These are phyloP conservation scores for Eufriesea mexicana DNA, from an alignment of 1,140 invertebrate species.

Conservation along the genomic window DNA sequence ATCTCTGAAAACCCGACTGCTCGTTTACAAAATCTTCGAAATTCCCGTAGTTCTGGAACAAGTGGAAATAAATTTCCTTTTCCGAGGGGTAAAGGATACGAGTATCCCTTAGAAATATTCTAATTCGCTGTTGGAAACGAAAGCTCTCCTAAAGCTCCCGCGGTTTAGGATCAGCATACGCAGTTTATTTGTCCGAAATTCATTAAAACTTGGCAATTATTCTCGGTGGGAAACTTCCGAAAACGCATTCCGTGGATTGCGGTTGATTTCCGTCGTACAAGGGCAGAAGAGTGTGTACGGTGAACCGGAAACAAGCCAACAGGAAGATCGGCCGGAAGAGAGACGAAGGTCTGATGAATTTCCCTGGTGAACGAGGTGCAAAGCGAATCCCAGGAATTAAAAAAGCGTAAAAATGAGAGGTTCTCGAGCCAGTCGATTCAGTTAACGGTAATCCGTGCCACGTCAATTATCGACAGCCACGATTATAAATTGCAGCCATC, in stretches of 20 bases:
- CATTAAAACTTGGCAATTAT: background rate
- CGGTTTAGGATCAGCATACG: background rate
- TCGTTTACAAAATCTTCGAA: too few species aligned
- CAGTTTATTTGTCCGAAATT: background rate
- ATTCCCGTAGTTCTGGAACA: too few species aligned
- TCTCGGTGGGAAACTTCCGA: background rate
- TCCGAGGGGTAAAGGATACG: too few species aligned
- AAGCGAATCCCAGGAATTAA: slow-evolving; percentile 53
- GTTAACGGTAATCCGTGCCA: slow-evolving; percentile 51
- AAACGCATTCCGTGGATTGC: background rate
- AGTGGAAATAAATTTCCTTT: too few species aligned
- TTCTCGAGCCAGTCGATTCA: slow-evolving; percentile 43
- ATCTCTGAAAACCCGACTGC: too few species aligned
- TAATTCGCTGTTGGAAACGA: too few species aligned
- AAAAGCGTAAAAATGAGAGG: slow-evolving; percentile 60
- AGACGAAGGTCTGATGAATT: background rate
- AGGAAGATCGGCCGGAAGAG: background rate
- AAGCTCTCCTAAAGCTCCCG: background rate
- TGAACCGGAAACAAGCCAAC: background rate
- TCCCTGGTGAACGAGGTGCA: slow-evolving; percentile 4
- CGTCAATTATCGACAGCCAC: slow-evolving; percentile 65
- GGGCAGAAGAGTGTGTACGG: background rate
- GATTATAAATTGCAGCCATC: slow-evolving; percentile 59
- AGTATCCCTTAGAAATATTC: too few species aligned
- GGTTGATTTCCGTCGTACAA: background rate